These are phyloP conservation scores for Temnopleurus reevesii DNA, from an alignment of 53 echinoderm and acorn worm species.

Conservation along the genomic window DNA sequence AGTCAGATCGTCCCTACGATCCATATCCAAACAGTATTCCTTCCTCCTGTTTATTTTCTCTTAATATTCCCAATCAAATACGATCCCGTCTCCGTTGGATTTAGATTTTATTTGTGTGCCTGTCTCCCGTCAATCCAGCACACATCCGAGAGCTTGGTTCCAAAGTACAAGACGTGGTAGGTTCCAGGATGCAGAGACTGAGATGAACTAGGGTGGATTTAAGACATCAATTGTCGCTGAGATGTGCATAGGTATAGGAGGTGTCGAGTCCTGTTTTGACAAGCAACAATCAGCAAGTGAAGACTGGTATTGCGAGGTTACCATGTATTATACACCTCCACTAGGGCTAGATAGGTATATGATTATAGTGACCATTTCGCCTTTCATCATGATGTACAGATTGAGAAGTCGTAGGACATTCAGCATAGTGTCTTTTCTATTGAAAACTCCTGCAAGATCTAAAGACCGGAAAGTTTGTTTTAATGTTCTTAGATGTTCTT, in stretches of 20 bases:
- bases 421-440: too few species aligned
- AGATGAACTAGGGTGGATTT: constrained; percentile 5
- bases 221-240: constrained; percentile 31
- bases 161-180: background rate
- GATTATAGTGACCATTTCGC: background rate
- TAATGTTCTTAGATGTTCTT: too few species aligned
- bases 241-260: background rate
- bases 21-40: constrained; percentile 56
- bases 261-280: constrained; percentile 23
- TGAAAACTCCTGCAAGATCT: too few species aligned
- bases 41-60: constrained; percentile 54
- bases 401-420: too few species aligned
- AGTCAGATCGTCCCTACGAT: constrained; percentile 8
- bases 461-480: too few species aligned
- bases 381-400: too few species aligned
- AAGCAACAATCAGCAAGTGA: constrained; percentile 28
- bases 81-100: constrained; percentile 47
- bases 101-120: constrained; percentile 41
- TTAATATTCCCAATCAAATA: constrained; percentile 56
- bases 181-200: background rate
- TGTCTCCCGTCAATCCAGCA: constrained; percentile 20
- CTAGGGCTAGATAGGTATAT: background rate
- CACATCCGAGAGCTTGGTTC: background rate
- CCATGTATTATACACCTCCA: background rate
- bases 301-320: constrained; percentile 6